Conservation (phyloP, 2,888 invertebrate genomes). For the Agrenia bidenticulata region DNA sequence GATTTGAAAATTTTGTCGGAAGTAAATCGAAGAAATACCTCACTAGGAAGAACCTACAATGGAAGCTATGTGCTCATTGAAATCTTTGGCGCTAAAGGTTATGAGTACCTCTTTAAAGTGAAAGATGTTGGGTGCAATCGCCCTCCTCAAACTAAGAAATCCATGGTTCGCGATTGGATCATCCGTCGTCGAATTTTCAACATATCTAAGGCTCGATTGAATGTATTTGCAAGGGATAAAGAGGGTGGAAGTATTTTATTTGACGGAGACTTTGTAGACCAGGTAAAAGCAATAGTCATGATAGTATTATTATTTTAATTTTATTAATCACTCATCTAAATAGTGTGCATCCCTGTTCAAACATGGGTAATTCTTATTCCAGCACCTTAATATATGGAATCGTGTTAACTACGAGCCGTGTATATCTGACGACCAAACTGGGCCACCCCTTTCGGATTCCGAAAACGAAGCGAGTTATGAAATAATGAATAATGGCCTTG, state of each 20-base stretch:
- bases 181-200: conserved; percentile 20
- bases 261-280: neutral
- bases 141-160: neutral
- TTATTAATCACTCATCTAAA: neutral
- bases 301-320: conserved; percentile 10
- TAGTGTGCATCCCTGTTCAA: no score
- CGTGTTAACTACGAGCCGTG: conserved; percentile 25
- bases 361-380: no score
- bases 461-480: neutral
- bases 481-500: neutral
- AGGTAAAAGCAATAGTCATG: conserved; percentile 7
- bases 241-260: neutral
- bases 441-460: neutral
- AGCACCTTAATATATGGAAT: conserved; percentile 39
- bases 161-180: conserved; percentile 34
- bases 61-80: conserved; percentile 44
- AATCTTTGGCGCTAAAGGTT: conserved; percentile 44
- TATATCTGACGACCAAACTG: neutral
- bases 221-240: neutral
- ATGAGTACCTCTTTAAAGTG: conserved; percentile 20
- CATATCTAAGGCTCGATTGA: conserved; percentile 13
- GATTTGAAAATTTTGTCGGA: conserved; percentile 40
- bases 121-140: conserved; percentile 10
- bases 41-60: conserved; percentile 19
- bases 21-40: conserved; percentile 19